A percentile compares a stretch with the other conserved stretches of the same genome.
phyloP scores from a whole-genome alignment of 2,113 vertebrate species.

The Piaya cayana region DNA sequence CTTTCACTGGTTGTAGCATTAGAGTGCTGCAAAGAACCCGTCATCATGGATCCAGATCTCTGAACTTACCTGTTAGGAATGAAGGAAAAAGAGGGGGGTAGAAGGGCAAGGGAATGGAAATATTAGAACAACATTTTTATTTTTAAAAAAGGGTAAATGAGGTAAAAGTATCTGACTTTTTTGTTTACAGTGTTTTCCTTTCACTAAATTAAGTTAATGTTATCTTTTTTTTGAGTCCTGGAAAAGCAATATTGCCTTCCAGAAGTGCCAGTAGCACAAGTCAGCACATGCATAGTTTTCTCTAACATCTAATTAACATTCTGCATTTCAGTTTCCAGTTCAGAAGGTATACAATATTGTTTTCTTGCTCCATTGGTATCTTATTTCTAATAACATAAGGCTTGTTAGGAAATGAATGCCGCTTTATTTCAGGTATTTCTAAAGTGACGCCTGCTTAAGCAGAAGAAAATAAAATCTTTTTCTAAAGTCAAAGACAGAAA shows the following conservation, averaged over 20 bases:
- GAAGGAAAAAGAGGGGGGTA: accelerated
- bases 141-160: background rate
- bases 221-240: background rate
- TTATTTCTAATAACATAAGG: background rate
- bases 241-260: background rate
- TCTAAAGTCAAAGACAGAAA: background rate
- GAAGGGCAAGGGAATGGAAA: background rate
- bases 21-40: background rate
- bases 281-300: background rate
- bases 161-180: background rate
- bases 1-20: background rate
- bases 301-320: background rate
- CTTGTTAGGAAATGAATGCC: background rate
- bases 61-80: background rate
- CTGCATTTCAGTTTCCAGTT: background rate
- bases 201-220: background rate
- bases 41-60: background rate
- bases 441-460: background rate
- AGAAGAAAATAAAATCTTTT: background rate
- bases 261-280: background rate
- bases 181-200: background rate
- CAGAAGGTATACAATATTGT: background rate
- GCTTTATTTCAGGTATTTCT: background rate
- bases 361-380: background rate
- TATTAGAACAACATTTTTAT: background rate